phyloP scores from a whole-genome alignment of 2,113 vertebrate species.

The Bufo gargarizans region DNA sequence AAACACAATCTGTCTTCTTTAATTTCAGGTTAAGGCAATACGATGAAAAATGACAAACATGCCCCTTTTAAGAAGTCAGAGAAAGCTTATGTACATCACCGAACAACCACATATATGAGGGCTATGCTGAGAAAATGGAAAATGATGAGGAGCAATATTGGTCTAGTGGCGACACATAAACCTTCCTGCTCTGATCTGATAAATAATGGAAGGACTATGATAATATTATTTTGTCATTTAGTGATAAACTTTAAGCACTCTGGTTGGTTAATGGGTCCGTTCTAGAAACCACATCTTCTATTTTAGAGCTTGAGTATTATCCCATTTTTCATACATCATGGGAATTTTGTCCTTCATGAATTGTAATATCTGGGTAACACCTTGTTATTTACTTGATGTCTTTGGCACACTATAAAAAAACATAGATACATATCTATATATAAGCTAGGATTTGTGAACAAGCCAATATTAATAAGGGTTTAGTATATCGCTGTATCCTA shows the following conservation, averaged over 20 bases:
- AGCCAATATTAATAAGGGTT: neutral
- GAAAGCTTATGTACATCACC: slow-evolving; percentile 7
- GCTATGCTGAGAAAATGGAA: slow-evolving; percentile 8
- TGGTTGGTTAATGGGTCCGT: slow-evolving; percentile 28
- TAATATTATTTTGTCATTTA: slow-evolving; percentile 23
- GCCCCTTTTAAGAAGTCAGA: slow-evolving; percentile 10
- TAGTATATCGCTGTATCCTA: neutral
- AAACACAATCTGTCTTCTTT: neutral
- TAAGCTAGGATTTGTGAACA: slow-evolving; percentile 5
- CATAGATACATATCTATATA: neutral
- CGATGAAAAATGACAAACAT: slow-evolving; percentile 7
- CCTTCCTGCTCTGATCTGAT: slow-evolving; percentile 20
- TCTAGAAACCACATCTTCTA: neutral
- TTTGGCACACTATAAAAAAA: neutral
- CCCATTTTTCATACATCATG: slow-evolving; percentile 16
- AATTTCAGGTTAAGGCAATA: slow-evolving; percentile 14
- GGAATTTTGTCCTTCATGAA: slow-evolving; percentile 26
- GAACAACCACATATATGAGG: neutral
- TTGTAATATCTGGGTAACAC: neutral
- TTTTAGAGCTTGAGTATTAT: slow-evolving; percentile 19
- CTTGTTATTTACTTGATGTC: slow-evolving; percentile 3
- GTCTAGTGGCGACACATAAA: slow-evolving; percentile 22
- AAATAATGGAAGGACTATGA: slow-evolving; percentile 25
- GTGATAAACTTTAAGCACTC: slow-evolving; percentile 12
- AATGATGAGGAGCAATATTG: slow-evolving; percentile 26